Evolutionary conservation across 2,113 vertebrate species (phyloP).

Genomic region (Sitta europaea): DNA sequence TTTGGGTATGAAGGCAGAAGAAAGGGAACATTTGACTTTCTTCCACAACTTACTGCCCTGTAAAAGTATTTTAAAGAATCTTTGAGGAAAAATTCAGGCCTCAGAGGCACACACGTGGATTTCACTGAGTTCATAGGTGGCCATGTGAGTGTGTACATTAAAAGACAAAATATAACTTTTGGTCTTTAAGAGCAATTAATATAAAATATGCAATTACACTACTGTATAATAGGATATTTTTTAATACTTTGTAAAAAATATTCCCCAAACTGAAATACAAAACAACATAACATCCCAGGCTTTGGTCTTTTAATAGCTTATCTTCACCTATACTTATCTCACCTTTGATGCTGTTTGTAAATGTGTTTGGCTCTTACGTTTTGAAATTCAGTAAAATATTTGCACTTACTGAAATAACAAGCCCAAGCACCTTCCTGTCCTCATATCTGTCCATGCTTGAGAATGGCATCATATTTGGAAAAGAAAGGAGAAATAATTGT

Average conservation of each 20-base stretch:
- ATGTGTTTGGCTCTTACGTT: not conserved
- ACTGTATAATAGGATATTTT: conserved; percentile 3
- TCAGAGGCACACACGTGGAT: not conserved
- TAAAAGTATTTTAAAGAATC: conserved; percentile 24
- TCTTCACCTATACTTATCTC: not conserved
- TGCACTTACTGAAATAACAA: not conserved
- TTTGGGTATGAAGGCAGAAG: not conserved
- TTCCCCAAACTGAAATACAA: not conserved
- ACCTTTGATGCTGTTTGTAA: not conserved
- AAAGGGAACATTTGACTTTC: not conserved
- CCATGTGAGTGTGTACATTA: not conserved
- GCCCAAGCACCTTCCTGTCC: not conserved
- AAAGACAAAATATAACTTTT: conserved; percentile 5
- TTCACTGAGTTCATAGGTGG: not conserved
- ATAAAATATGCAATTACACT: conserved; percentile 14
- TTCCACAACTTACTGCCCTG: not conserved
- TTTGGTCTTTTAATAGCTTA: not conserved
- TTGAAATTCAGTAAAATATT: not conserved
- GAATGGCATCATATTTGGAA: not conserved
- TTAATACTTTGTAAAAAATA: not conserved
- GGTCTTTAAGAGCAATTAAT: conserved; percentile 25
- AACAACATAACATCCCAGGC: not conserved
- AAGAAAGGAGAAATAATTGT: not conserved
- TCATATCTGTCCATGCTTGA: not conserved
- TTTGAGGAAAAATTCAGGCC: not conserved